These are phyloP conservation scores for Drosophila affinis DNA, from an alignment of 2,888 invertebrate species.

Conservation along the genomic window DNA sequence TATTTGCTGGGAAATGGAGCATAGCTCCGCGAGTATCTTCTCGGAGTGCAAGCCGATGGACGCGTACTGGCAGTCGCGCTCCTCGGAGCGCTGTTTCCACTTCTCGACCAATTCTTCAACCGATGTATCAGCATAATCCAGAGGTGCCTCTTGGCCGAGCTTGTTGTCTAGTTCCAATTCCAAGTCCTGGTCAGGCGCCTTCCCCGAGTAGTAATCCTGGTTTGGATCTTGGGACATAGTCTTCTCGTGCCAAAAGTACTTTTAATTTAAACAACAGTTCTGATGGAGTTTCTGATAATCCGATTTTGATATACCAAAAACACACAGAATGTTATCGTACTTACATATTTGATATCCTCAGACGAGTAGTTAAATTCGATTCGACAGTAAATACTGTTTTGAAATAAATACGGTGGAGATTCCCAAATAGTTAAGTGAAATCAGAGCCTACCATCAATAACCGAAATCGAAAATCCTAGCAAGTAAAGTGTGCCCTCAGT, in stretches of 20 bases:
- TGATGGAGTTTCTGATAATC: background rate
- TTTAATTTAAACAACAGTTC: background rate
- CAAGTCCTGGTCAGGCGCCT: background rate
- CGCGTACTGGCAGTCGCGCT: background rate
- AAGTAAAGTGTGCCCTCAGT: background rate
- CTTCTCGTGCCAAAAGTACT: background rate
- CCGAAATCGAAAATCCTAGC: background rate
- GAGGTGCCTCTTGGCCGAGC: background rate
- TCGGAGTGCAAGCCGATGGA: background rate
- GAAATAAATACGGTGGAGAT: background rate
- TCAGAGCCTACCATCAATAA: background rate
- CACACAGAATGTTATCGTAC: background rate
- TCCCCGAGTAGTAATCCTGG: background rate
- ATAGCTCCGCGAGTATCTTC: background rate
- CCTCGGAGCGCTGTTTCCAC: background rate
- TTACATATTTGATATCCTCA: background rate
- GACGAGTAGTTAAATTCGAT: background rate
- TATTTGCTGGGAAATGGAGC: background rate
- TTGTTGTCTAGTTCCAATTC: background rate
- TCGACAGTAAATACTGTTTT: background rate
- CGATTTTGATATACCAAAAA: too few relatives aligned
- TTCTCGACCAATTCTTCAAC: slow-evolving; percentile 2
- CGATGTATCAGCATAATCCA: background rate
- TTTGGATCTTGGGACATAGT: background rate
- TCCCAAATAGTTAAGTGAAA: background rate